phyloP scores from a whole-genome alignment of 2,113 vertebrate species.

The Clupea harengus region DNA sequence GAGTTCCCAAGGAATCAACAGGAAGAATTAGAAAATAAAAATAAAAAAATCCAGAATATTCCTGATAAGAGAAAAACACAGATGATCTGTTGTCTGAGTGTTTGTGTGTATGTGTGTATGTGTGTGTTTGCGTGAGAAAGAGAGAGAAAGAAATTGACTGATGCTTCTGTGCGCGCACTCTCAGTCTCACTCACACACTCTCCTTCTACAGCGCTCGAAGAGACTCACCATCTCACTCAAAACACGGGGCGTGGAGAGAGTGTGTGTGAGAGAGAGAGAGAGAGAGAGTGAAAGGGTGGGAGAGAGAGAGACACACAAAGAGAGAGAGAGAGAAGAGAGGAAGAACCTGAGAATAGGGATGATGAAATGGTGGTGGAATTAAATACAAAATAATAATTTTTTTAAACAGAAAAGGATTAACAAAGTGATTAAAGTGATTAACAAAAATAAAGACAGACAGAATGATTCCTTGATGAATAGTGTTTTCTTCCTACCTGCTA shows the following conservation, averaged over 20 bases:
- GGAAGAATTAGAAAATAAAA: neutral
- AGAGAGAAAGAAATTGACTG: conserved; percentile 18
- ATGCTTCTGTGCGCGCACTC: conserved; percentile 7
- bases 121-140: neutral
- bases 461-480: neutral
- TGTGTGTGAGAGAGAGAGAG: neutral
- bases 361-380: conserved; percentile 7
- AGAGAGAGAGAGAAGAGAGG: conserved; percentile 14
- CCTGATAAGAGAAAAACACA: neutral
- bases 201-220: neutral
- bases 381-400: neutral
- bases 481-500: neutral
- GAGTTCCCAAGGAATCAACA: conserved; percentile 60
- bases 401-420: neutral
- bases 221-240: conserved; percentile 6
- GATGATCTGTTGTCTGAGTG: neutral
- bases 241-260: conserved; percentile 12
- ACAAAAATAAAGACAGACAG: conserved; percentile 9
- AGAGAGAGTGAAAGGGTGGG: conserved; percentile 13
- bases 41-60: conserved; percentile 17
- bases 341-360: conserved; percentile 17
- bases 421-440: too few relatives aligned
- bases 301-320: conserved; percentile 11
- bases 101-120: too few relatives aligned
- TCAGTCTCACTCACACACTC: conserved; percentile 7